These are phyloP conservation scores for Periphyllus acericola DNA, from an alignment of 2,888 invertebrate species.

Conservation along the genomic window DNA sequence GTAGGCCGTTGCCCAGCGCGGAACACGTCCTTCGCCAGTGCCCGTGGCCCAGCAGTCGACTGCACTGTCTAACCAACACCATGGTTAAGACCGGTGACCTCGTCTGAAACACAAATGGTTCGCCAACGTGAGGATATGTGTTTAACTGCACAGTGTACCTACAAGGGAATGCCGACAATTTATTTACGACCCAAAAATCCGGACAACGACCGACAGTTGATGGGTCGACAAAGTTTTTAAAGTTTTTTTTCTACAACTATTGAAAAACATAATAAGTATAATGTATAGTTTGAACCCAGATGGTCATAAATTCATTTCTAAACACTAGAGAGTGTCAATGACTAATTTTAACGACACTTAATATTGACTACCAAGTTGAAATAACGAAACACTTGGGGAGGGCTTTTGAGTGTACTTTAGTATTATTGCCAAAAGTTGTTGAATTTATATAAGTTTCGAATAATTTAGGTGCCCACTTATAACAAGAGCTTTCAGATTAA, in stretches of 20 bases:
- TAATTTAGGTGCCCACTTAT: background rate
- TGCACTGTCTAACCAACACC: conserved; percentile 9
- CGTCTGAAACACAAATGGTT: background rate
- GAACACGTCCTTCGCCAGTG: background rate
- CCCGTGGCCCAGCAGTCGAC: background rate
- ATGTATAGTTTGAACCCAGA: background rate
- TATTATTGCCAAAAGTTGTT: background rate
- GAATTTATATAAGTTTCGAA: background rate
- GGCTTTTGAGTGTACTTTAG: background rate
- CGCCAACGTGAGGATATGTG: no score
- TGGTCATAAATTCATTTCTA: background rate
- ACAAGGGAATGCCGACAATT: background rate
- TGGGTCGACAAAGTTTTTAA: background rate
- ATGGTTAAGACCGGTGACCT: background rate
- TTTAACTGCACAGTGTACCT: no score
- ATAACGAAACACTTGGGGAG: background rate
- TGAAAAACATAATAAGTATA: background rate
- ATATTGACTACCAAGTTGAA: background rate
- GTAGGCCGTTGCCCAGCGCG: background rate
- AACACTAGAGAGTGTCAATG: background rate
- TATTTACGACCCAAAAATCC: background rate
- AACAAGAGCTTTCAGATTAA: conserved; percentile 6
- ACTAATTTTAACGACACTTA: background rate
- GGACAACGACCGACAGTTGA: background rate
- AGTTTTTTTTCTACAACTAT: background rate